Evolutionary conservation across 2,888 invertebrate genomes (phyloP).

Genomic region (Eutolmus rufibarbis): DNA sequence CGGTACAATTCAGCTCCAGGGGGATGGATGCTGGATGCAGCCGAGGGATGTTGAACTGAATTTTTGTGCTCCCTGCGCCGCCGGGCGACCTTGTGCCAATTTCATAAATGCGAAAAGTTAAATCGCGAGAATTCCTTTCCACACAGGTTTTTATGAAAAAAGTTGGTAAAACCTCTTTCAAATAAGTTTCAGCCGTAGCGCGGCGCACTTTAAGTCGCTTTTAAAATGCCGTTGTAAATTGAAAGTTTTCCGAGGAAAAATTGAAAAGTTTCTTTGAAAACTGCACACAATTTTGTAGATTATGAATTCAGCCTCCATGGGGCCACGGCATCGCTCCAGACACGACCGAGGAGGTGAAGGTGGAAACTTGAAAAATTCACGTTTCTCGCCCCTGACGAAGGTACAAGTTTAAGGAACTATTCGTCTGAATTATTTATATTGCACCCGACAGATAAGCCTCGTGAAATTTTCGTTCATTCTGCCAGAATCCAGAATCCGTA

Average conservation of each 20-base stretch:
- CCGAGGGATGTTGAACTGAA: neutral
- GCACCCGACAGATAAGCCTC: neutral
- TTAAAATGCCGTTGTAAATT: constrained; percentile 27
- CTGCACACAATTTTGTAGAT: constrained; percentile 29
- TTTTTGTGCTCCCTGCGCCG: neutral
- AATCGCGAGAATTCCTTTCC: constrained; percentile 20
- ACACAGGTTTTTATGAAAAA: constrained; percentile 32
- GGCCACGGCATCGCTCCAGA: neutral
- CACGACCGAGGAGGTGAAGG: neutral
- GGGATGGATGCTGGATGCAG: neutral
- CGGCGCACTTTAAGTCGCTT: constrained; percentile 13
- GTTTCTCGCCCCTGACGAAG: neutral
- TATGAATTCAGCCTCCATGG: constrained; percentile 5
- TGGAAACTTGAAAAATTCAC: neutral
- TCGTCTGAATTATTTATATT: constrained; percentile 28
- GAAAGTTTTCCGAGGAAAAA: constrained; percentile 21
- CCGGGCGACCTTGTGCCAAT: constrained; percentile 20
- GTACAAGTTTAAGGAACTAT: constrained; percentile 27
- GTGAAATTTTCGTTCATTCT: neutral
- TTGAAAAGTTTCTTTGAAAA: constrained; percentile 30
- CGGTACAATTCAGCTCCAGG: neutral
- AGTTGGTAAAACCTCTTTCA: constrained; percentile 20
- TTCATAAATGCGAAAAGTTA: constrained; percentile 22
- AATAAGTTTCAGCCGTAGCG: constrained; percentile 3
- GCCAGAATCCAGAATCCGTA: neutral